These are phyloP conservation scores for Benitochromis conjunctus DNA, from an alignment of 2,113 vertebrate genomes.

Conservation along the genomic window DNA sequence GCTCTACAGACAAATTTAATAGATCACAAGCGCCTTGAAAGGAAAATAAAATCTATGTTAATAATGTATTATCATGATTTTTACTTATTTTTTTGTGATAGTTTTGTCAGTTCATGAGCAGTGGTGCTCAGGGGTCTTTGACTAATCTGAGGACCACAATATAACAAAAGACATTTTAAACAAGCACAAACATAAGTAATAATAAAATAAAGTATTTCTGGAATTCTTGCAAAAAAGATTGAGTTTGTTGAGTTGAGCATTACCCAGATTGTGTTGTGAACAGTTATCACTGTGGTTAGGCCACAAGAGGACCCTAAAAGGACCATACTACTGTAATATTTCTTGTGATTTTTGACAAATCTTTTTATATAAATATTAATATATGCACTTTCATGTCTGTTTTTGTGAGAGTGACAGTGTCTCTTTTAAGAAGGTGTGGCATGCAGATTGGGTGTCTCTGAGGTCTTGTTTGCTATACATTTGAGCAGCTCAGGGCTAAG, in stretches of 20 bases:
- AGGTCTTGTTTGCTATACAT: not conserved
- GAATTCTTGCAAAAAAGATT: too few species aligned
- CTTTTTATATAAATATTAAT: not conserved
- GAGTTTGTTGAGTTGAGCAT: too few species aligned
- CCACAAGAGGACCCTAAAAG: not conserved
- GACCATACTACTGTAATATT: not conserved
- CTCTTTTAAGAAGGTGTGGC: not conserved
- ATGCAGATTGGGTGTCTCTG: not conserved
- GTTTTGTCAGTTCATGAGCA: not conserved
- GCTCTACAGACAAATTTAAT: not conserved
- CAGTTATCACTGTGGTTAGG: not conserved
- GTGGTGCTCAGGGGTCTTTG: not conserved
- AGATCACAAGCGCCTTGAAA: not conserved
- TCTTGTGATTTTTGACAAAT: not conserved
- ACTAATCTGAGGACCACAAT: not conserved
- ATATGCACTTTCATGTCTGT: not conserved
- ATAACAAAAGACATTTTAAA: not conserved
- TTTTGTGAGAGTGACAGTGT: not conserved
- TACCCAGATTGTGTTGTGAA: not conserved
- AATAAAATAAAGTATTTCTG: not conserved
- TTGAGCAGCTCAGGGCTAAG: constrained; percentile 13
- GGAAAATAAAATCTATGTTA: not conserved
- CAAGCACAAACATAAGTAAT: not conserved
- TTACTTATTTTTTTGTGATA: not conserved
- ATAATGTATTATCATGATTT: not conserved